A percentile compares a stretch with the other conserved stretches of the same genome.
These are phyloP conservation scores for Aporrectodea caliginosa DNA, from an alignment of 1,140 invertebrate genomes.

Conservation along the genomic window DNA sequence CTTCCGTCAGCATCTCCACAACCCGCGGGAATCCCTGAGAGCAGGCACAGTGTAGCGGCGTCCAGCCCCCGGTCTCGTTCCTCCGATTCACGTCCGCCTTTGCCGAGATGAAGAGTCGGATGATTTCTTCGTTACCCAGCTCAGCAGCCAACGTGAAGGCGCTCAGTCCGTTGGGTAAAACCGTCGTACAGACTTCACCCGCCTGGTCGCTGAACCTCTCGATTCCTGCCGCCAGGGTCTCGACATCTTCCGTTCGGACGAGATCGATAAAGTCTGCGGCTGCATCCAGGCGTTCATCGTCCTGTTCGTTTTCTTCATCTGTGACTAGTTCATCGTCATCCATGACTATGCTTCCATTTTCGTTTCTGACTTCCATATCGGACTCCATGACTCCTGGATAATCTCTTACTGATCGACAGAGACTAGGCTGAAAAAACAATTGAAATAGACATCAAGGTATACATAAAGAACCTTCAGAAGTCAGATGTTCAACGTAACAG, in stretches of 20 bases:
- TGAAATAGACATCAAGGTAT: too few relatives aligned
- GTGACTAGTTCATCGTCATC: background rate
- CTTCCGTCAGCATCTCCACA: conserved; percentile 24
- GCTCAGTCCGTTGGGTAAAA: conserved; percentile 14
- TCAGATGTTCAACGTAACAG: too few relatives aligned
- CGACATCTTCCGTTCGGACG: conserved; percentile 15
- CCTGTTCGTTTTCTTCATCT: background rate
- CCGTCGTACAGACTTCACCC: conserved; percentile 10
- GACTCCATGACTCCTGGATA: too few relatives aligned
- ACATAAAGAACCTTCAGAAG: too few relatives aligned
- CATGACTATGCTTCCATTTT: background rate
- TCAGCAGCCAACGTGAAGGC: conserved; percentile 30
- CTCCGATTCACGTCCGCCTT: background rate
- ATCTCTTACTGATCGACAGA: too few relatives aligned
- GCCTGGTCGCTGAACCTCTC: conserved; percentile 9
- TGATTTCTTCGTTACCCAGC: conserved; percentile 18
- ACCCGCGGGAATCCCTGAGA: conserved; percentile 30
- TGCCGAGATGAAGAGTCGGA: conserved; percentile 17
- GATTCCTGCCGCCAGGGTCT: conserved; percentile 2
- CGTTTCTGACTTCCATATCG: background rate
- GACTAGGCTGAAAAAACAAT: too few relatives aligned
- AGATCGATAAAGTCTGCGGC: conserved; percentile 8
- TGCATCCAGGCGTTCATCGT: background rate
- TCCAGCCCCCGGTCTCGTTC: conserved; percentile 22
- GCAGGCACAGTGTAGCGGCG: conserved; percentile 32